phyloP scores from a whole-genome alignment of 2,113 vertebrate genomes.

The Xiphorhynchus elegans region DNA sequence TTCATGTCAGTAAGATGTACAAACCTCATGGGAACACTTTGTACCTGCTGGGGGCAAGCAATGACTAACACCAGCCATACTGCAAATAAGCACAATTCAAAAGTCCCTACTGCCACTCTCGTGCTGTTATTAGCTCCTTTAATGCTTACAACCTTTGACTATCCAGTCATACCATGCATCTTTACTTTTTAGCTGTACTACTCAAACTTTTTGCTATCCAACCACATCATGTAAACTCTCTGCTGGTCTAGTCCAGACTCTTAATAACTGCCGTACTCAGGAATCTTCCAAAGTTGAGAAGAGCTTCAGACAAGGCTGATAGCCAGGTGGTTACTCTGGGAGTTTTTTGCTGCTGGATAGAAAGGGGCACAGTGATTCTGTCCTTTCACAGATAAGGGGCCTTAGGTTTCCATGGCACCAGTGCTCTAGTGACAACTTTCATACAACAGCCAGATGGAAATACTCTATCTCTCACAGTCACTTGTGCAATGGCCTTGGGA shows the following conservation, averaged over 20 bases:
- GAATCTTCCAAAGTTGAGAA: neutral
- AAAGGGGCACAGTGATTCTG: neutral
- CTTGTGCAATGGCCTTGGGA: neutral
- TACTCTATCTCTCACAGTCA: neutral
- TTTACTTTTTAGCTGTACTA: neutral
- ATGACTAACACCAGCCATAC: neutral
- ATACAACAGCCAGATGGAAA: neutral
- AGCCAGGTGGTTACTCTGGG: neutral
- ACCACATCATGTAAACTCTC: neutral
- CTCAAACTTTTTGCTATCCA: neutral
- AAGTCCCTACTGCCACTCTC: neutral
- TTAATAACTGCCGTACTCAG: neutral
- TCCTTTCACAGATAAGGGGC: neutral
- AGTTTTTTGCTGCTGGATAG: neutral
- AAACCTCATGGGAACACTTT: neutral
- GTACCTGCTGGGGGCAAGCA: neutral
- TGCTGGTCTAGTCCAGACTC: neutral
- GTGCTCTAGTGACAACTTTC: neutral
- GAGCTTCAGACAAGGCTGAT: neutral
- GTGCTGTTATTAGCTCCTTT: neutral
- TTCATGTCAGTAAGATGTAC: neutral
- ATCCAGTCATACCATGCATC: neutral
- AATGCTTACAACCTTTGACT: neutral
- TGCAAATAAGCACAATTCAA: neutral
- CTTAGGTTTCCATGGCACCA: neutral